Evolutionary conservation across 2,888 invertebrate species (phyloP).

Genomic region (Tricholauxania praeusta): DNA sequence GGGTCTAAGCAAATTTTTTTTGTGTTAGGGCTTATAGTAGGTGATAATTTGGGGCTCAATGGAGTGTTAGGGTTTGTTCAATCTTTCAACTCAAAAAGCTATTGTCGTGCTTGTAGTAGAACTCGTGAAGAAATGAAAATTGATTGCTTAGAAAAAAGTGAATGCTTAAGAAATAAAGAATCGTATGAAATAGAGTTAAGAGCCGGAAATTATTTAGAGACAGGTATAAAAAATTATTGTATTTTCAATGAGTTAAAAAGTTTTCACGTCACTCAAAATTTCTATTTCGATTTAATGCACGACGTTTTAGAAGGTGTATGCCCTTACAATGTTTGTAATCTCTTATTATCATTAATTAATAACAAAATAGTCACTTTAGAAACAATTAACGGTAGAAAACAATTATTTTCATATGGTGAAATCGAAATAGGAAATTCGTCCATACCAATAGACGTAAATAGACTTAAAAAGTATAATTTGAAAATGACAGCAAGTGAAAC

Average conservation of each 20-base stretch:
- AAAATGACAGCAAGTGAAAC: slow-evolving; percentile 45
- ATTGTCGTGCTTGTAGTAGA: too few relatives aligned
- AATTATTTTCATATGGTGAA: slow-evolving; percentile 36
- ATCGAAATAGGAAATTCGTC: slow-evolving; percentile 39
- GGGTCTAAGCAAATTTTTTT: too few relatives aligned
- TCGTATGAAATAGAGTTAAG: too few relatives aligned
- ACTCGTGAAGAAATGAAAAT: too few relatives aligned
- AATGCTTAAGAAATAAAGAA: too few relatives aligned
- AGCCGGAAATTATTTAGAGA: too few relatives aligned
- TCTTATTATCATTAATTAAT: slow-evolving; percentile 39
- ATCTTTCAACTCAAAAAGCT: too few relatives aligned
- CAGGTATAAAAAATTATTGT: slow-evolving; percentile 22
- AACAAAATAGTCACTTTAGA: slow-evolving; percentile 34
- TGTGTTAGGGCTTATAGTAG: too few relatives aligned
- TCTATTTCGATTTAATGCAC: slow-evolving; percentile 33
- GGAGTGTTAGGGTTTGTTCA: too few relatives aligned
- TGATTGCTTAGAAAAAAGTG: too few relatives aligned
- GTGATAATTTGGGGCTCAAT: too few relatives aligned
- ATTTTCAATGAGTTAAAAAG: slow-evolving; percentile 13
- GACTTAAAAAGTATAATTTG: slow-evolving; percentile 37
- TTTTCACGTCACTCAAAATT: slow-evolving; percentile 24
- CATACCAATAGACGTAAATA: slow-evolving; percentile 16
- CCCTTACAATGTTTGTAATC: slow-evolving; percentile 20
- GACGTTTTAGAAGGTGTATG: slow-evolving; percentile 31
- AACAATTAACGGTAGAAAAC: slow-evolving; percentile 30